Base-by-base conservation (phyloP, 2,888 invertebrate species). In the Latrodectus hesperus region DNA sequence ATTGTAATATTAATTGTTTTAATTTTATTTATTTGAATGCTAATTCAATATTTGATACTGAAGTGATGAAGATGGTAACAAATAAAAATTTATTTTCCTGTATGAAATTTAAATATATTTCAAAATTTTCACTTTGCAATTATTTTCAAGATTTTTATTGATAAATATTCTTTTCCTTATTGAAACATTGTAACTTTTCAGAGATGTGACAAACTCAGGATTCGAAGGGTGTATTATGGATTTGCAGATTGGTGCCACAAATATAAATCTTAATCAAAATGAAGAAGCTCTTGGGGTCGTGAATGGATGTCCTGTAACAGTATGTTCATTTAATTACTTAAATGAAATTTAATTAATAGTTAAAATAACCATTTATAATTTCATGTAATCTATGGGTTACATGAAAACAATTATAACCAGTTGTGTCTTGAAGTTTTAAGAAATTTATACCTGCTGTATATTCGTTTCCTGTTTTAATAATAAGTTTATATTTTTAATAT, bases 181-280 rank as follows among this genome's bases (percentile, higher is more conserved):
- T 75, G 9, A 11, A n/a, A 64, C 49, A 49, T 53, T 26, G n/a
- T 73, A 38, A 38, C 38, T 60, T 89, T 95, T 94, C 89, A 92
- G 93, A 49, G 94, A 95, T 89, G 95, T 97, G 0, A 95, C 95
- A 0, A 94, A 94, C 74, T 93, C 94, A 74, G 96, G 96, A 88
- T 98, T 98, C 92, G 98, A 98, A 91, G 99, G 99, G 0, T 99
- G 99, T 91, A 96, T 99, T 87, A 95, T 96, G 90, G 94, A 96
- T 90, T 95, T 98, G 16, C 94, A 94, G 52, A 95, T 99, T 75
- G 95, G 95, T 73, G 95, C 95, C 0, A 94, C 94, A 17, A 94
- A 95, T 11, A 94, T 98, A 9, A 96, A 98, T 91, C 93, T 98
- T 9, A 95, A 95, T 84, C 94, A 95, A 84, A 96, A 96, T 90